Conservation (phyloP, 2,113 vertebrate species). For the Eretmochelys imbricata region DNA sequence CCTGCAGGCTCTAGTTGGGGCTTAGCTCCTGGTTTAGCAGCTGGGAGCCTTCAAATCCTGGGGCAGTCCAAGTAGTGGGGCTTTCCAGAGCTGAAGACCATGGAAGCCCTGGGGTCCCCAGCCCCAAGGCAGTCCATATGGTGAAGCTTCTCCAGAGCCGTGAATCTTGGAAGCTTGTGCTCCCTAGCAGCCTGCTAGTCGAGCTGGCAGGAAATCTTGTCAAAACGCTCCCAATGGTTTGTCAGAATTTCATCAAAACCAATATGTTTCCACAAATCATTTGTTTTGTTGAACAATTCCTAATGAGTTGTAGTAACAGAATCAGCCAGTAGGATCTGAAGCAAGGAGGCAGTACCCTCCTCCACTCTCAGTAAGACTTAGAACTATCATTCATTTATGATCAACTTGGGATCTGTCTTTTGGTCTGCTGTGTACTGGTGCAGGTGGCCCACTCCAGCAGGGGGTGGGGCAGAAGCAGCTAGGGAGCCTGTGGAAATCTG, state of each 20-base stretch:
- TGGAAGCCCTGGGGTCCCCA: not conserved
- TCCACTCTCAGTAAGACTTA: not conserved
- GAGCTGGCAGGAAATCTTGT: not conserved
- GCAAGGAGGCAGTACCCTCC: not conserved
- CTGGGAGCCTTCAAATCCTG: not conserved
- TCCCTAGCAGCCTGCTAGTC: not conserved
- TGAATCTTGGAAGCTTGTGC: not conserved
- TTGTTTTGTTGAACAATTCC: not conserved
- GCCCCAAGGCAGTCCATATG: too few relatives aligned
- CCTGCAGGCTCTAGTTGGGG: not conserved
- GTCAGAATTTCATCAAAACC: not conserved
- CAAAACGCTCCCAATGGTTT: not conserved
- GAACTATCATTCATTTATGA: not conserved
- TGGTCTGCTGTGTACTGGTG: not conserved
- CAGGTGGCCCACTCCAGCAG: too few relatives aligned
- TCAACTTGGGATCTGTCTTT: constrained; percentile 48
- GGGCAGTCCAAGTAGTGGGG: not conserved
- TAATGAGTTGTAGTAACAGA: not conserved
- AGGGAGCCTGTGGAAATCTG: too few relatives aligned
- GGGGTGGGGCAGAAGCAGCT: too few relatives aligned
- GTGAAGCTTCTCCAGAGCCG: not conserved
- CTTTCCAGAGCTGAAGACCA: not conserved
- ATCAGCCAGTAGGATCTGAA: not conserved
- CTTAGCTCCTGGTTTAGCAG: not conserved
- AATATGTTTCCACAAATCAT: not conserved